Evolutionary conservation across 2,113 vertebrate species (phyloP).

Genomic region (Semnornis frantzii): DNA sequence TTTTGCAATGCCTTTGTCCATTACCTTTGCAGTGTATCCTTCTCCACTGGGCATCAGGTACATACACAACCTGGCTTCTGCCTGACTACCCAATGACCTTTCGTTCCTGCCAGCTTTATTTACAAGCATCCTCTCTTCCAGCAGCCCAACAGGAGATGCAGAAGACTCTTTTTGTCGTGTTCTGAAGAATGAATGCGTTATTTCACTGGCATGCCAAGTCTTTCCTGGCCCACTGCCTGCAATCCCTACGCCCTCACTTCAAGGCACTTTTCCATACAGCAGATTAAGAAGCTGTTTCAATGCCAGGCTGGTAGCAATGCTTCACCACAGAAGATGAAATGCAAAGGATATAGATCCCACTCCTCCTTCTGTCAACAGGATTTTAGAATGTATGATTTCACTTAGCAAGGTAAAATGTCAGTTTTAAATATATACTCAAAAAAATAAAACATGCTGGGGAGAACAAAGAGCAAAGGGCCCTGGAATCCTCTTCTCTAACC

Average conservation of each 20-base stretch:
- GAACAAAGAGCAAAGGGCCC: background rate
- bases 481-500: background rate
- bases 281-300: constrained; percentile 48
- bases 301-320: constrained; percentile 6
- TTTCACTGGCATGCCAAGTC: constrained; percentile 17
- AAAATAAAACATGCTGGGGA: background rate
- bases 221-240: constrained; percentile 9
- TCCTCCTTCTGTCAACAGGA: constrained; percentile 38
- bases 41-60: background rate
- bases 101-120: constrained; percentile 18
- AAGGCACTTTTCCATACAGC: constrained; percentile 38
- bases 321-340: constrained; percentile 23
- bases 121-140: background rate
- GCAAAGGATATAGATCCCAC: constrained; percentile 30
- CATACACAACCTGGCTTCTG: background rate
- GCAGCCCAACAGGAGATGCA: constrained; percentile 11
- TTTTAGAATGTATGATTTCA: background rate
- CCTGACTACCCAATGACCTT: background rate
- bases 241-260: constrained; percentile 17
- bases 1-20: background rate
- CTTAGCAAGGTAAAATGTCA: background rate
- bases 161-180: constrained; percentile 18
- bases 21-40: background rate
- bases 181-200: constrained; percentile 35
- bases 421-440: background rate